Base-by-base conservation (phyloP, 2,797 vertebrate species). In the Phrynocephalus vlangalii region DNA sequence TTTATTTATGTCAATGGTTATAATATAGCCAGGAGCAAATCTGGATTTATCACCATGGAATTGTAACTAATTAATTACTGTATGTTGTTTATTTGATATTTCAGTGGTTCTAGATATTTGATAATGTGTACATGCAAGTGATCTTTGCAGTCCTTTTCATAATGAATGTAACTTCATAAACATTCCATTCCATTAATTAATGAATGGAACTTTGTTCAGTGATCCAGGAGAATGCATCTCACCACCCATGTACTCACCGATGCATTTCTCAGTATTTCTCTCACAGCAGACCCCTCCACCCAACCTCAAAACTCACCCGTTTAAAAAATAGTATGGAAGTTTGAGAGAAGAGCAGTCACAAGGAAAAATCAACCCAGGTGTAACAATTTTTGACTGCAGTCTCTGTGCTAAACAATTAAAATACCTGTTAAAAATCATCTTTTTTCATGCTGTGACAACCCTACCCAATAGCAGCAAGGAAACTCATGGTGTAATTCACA, bases 391-490 rank as follows among this genome's bases (percentile, higher is more conserved):
- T 77, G 66, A 38, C 28, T 50, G 30, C 28, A 78, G 30, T 2
- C 5, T 24, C 63, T 67, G 33, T 48, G 38, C 71, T 33, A 82
- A 67, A 33, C 5, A 10, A 52, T 66, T 78, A 63, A 79, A 16
- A 81, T n/a, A 79, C 73, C 56, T 72, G 33, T 26, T 52, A 66
- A 63, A 63, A 48, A 79, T 73, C 77, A 44, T 38, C 28, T 84
- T 86, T 86, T 6, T 86, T 82, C n/a, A 28, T 44, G 26, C 71
- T 15, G 24, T 75, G 44, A 89, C 88, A 48, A 56, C 67, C 83
- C 63, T 82, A 16, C 0, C 11, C 15, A 84, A 60, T 26, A 52
- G 33, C 90, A 91, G 84, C 70, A 56, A 2, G 50, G 24, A 82
- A 77, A 68, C 79, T 70, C 85, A 11, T 60, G 24, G 13, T 76